A percentile compares a stretch with the other conserved stretches of the same genome.
phyloP scores from a whole-genome alignment of 2,113 vertebrate species.

The Hypanus sabinus region DNA sequence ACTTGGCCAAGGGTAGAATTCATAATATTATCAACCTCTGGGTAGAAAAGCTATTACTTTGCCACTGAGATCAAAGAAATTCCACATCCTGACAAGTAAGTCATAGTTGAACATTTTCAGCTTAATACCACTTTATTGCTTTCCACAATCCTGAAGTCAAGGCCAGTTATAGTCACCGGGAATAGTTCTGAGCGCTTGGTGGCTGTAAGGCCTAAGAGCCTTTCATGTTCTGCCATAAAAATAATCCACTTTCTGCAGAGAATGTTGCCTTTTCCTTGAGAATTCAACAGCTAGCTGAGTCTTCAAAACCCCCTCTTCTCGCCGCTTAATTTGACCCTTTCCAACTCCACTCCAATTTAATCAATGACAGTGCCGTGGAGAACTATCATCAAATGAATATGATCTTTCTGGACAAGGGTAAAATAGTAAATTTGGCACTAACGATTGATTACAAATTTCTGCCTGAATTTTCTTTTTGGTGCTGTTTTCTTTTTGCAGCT shows the following conservation, averaged over 20 bases:
- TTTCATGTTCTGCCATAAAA: constrained; percentile 1
- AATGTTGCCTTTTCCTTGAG: background rate
- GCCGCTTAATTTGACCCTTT: background rate
- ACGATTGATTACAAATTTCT: too few relatives aligned
- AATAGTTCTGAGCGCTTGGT: background rate
- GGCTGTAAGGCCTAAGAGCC: background rate
- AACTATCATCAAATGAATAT: background rate
- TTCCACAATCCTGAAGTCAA: background rate
- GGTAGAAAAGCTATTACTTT: background rate
- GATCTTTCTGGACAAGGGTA: background rate
- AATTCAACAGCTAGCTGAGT: background rate
- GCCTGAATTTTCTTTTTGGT: background rate
- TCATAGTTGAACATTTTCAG: background rate
- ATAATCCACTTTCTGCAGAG: background rate
- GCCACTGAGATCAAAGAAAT: background rate
- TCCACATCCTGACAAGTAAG: background rate
- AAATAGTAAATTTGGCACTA: background rate
- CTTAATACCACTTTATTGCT: background rate
- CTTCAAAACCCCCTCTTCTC: background rate
- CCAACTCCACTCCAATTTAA: background rate
- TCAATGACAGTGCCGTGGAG: background rate
- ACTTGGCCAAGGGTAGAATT: background rate
- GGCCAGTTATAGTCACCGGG: too few relatives aligned
- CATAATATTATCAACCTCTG: background rate
- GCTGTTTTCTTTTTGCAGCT: background rate